Evolutionary conservation across 2,113 vertebrate genomes (phyloP), one percentile per base, ranked within the genome.

Genomic region (Gavialis gangeticus): DNA sequence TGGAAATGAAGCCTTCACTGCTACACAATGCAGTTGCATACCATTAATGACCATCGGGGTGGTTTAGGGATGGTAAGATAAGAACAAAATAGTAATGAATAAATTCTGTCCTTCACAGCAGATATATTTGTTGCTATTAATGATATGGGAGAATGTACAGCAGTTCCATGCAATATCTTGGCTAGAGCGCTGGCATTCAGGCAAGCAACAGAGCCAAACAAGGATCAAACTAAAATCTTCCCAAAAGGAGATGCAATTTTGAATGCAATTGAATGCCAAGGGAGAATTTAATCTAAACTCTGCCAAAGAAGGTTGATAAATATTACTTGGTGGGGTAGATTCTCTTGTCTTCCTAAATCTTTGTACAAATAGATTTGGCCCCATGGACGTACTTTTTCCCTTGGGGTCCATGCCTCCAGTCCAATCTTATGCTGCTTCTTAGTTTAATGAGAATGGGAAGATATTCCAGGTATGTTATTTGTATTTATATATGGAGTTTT

Each of bases 1-100:
- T 16, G 21, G 46, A 75, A 80, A 67, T 81, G 0, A 10, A 5
- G 4, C 55, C 4, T 71, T 54, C 22, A 10, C 34, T 46, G 46
- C 46, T 46, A 21, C 4, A 21, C 55, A 5, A 0, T 18, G 2
- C 13, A 46, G 46, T 46, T 59, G 1, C 1, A 1, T n/a, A 22
- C 12, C 69, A 9, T 16, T 84, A 57, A 66, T 76, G 37, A 54
- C 5, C 34, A 73, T 37, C 12, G 46, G 56, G 22, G 37, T 1
- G 1, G 16, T 89, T 64, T 71, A 62, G 77, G 27, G 73, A 85
- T 78, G 79, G 67, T 15, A 28, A n/a, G 8, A 15, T 5, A 67
- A n/a, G 2, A 2, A 2, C 10, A 37, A 81, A 87, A 79, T 18
- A 28, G 37, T 83, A 87, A 77, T 1, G 25, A 75, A 4, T n/a